phyloP scores from a whole-genome alignment of 2,888 invertebrate genomes.

The Diaprepes abbreviatus region DNA sequence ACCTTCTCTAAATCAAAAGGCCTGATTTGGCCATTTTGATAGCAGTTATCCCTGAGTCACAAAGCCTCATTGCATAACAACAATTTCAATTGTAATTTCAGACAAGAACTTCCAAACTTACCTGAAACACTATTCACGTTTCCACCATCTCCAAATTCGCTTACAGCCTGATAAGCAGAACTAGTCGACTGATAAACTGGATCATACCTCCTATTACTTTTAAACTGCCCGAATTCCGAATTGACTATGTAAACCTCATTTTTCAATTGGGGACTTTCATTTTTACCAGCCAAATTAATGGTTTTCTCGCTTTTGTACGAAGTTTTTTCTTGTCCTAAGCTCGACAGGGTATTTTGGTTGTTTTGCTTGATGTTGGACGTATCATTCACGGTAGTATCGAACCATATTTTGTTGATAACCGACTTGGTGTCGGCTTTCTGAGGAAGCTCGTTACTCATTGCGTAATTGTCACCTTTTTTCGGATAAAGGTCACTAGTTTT shows the following conservation, averaged over 20 bases:
- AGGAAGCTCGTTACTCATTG: conserved; percentile 37
- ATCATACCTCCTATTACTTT: conserved; percentile 60
- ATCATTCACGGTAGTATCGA: conserved; percentile 60
- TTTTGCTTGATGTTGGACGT: conserved; percentile 56
- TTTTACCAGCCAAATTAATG: conserved; percentile 8
- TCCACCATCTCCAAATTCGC: conserved; percentile 39
- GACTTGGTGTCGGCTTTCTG: conserved; percentile 63
- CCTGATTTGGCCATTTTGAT: too few relatives aligned
- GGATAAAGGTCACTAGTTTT: conserved; percentile 50
- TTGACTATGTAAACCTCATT: conserved; percentile 53
- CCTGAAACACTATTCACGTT: conserved; percentile 38
- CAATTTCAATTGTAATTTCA: too few relatives aligned
- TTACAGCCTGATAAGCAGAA: conserved; percentile 43
- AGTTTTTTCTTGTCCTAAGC: conserved; percentile 12
- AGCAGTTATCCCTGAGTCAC: too few relatives aligned
- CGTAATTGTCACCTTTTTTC: conserved; percentile 61
- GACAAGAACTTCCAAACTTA: too few relatives aligned
- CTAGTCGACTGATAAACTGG: conserved; percentile 58
- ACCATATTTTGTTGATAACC: conserved; percentile 70
- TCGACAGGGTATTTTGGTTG: conserved; percentile 40
- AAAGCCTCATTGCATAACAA: too few relatives aligned
- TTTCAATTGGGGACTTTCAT: conserved; percentile 1
- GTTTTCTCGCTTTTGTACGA: conserved; percentile 16
- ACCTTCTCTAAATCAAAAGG: too few relatives aligned
- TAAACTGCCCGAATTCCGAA: conserved; percentile 57